Evolutionary conservation across 1,140 invertebrate genomes (phyloP), one percentile per base, ranked within the genome.

Genomic region (Bombus sylvicola): DNA sequence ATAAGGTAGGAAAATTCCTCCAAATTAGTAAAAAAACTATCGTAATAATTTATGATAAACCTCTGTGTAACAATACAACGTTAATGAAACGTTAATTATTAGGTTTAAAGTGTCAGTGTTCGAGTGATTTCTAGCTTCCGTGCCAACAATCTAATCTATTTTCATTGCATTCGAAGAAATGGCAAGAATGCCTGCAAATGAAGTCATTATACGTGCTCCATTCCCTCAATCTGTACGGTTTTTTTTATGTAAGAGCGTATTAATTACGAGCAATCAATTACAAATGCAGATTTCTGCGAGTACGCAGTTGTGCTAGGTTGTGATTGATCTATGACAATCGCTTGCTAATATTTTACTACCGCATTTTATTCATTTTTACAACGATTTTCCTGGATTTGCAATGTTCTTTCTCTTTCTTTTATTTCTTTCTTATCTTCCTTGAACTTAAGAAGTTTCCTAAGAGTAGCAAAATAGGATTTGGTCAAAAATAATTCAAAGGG

Each of bases 151-250:
- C 37, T n/a, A 43, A 84, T 71, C 8, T 69, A 69, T 84, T 71
- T 79, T 79, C 39, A 84, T 59, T 2, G 72, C 57, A 12, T 74
- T 53, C 31, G 6, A 59, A 53, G 62, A 78, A 83, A 78, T 43
- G 59, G 4, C 8, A 47, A 62, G 83, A 84, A 84, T 84, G 59
- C 25, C 47, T 8, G n/a, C 39, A 37, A 72, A 84, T 84, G 47
- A 84, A 84, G 66, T 69, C 66, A 57, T 84, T 79, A 71, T 22
- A 66, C 47, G 34, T 37, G 22, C 13, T 59, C 15, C n/a, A 34
- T 53, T 53, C 47, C 18, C 18, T n/a, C 18, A 47, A 34, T 71
- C 34, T 71, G 9, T 18, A 22, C 22, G 47, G 71, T 83, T 57
- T 83, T 79, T n/a, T 13, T 8, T 2, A 25, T 22, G 22, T 13